These are phyloP conservation scores for Rhegmatorhina hoffmannsi DNA, from an alignment of 2,113 vertebrate species.

Conservation along the genomic window DNA sequence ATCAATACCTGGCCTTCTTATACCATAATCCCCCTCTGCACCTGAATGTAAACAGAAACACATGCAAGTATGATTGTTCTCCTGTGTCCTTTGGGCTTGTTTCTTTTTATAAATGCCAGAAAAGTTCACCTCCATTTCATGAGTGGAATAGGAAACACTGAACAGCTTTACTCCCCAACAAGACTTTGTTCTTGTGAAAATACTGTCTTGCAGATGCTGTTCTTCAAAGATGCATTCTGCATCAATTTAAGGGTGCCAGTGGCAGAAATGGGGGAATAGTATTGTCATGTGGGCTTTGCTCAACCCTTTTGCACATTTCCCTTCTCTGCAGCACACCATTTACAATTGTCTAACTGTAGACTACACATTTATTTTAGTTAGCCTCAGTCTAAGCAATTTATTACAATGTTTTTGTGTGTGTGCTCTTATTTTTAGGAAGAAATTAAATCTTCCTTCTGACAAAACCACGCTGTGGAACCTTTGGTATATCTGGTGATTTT, in stretches of 20 bases:
- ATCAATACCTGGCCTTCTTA: neutral
- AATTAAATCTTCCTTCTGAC: neutral
- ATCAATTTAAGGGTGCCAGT: neutral
- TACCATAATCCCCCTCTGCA: neutral
- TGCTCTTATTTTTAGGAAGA: neutral
- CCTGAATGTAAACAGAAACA: neutral
- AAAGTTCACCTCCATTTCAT: constrained; percentile 6
- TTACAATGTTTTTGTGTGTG: neutral
- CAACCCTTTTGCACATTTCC: neutral
- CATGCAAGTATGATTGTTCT: neutral
- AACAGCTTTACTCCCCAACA: neutral
- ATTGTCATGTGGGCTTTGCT: neutral
- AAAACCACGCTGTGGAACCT: neutral
- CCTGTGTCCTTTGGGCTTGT: neutral
- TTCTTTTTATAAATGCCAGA: neutral
- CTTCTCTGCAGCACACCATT: neutral
- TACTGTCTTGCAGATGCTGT: neutral
- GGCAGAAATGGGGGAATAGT: neutral
- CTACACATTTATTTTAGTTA: neutral
- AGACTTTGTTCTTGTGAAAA: neutral
- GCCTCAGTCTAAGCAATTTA: neutral
- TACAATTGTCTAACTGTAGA: neutral
- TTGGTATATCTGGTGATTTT: neutral
- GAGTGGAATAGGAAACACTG: neutral
- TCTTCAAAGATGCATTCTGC: neutral